phyloP scores from a whole-genome alignment of 2,113 vertebrate species.

The Labrus mixtus region DNA sequence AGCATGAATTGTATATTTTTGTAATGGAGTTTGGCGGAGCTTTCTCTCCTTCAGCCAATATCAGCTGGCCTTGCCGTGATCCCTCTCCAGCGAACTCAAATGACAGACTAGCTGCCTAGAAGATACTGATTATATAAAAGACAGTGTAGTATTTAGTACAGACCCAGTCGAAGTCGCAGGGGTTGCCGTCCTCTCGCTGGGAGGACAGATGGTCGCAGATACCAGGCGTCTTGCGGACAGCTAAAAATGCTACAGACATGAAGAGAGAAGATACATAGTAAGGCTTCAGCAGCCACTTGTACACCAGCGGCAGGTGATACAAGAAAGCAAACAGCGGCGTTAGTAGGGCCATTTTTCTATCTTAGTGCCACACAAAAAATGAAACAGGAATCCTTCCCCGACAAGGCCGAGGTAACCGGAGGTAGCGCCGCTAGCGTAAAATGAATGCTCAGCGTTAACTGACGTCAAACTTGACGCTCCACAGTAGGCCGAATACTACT shows the following conservation, averaged over 20 bases:
- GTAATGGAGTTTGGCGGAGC: background rate
- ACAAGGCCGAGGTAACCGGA: background rate
- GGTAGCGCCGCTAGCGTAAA: constrained; percentile 10
- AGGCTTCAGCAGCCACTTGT: constrained; percentile 92
- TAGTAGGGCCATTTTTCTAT: constrained; percentile 88
- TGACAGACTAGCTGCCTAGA: background rate
- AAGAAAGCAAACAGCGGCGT: constrained; percentile 90
- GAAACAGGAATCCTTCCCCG: background rate
- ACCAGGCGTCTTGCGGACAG: constrained; percentile 91
- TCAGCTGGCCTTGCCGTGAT: background rate
- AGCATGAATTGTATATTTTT: background rate
- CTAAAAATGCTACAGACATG: constrained; percentile 89
- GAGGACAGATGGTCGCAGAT: constrained; percentile 89
- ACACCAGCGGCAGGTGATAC: constrained; percentile 91
- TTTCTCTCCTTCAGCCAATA: background rate
- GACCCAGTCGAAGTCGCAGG: constrained; percentile 98
- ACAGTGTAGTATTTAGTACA: constrained; percentile 44
- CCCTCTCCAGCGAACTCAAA: background rate
- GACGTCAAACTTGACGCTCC: background rate
- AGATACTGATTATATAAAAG: background rate
- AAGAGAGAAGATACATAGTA: constrained; percentile 91
- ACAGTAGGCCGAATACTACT: background rate
- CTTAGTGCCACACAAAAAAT: background rate
- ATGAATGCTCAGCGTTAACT: background rate
- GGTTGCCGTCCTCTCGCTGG: constrained; percentile 94